phyloP scores from a whole-genome alignment of 1,140 invertebrate species.

The Sesamia nonagrioides region DNA sequence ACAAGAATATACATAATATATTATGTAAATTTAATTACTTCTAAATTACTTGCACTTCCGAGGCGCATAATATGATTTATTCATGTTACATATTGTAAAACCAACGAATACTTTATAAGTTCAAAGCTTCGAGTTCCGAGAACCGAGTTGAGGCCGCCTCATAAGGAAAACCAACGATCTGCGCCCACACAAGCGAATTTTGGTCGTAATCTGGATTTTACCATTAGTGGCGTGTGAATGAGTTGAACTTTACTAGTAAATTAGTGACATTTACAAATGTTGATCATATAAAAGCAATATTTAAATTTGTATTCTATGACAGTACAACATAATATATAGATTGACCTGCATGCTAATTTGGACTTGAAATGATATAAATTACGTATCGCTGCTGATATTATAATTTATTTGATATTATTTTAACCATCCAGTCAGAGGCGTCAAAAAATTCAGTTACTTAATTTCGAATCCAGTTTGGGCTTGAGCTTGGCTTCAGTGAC shows the following conservation, averaged over 20 bases:
- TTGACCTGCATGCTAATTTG: not conserved
- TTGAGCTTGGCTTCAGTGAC: too few relatives aligned
- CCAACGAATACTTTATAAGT: constrained; percentile 46
- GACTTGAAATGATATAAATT: not conserved
- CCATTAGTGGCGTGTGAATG: constrained; percentile 40
- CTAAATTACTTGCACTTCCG: constrained; percentile 51
- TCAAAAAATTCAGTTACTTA: too few relatives aligned
- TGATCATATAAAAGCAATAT: not conserved
- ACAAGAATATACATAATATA: constrained; percentile 38
- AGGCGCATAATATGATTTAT: constrained; percentile 35
- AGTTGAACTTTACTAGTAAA: constrained; percentile 35
- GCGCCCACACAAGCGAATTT: constrained; percentile 53
- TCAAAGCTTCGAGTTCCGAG: constrained; percentile 52
- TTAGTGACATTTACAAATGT: constrained; percentile 21
- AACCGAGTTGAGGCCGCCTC: constrained; percentile 54
- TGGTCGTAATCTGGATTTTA: constrained; percentile 41
- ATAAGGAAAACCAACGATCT: constrained; percentile 59
- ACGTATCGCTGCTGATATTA: too few relatives aligned
- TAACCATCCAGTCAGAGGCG: too few relatives aligned
- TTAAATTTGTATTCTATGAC: not conserved
- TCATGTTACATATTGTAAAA: constrained; percentile 36
- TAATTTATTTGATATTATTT: constrained; percentile 9
- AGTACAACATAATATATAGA: not conserved
- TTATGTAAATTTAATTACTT: constrained; percentile 59
- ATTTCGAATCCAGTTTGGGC: too few relatives aligned